phyloP scores from a whole-genome alignment of 1,140 invertebrate species.

The Pseudomyrmex gracilis region DNA sequence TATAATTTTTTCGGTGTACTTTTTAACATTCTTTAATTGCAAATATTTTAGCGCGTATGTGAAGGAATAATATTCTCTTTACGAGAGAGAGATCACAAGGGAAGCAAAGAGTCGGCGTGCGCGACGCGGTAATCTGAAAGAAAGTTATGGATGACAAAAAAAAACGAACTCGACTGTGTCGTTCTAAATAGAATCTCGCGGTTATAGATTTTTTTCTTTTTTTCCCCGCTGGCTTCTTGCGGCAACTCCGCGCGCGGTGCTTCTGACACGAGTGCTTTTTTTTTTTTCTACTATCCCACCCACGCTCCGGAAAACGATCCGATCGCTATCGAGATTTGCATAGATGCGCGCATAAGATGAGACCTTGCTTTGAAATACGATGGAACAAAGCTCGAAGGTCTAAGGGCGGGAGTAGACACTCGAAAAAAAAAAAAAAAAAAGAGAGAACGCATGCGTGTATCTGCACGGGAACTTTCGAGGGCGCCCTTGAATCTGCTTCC shows the following conservation, averaged over 20 bases:
- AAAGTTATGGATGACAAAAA: not conserved
- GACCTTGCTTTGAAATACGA: conserved; percentile 46
- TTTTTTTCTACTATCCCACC: conserved; percentile 9
- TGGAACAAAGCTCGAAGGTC: conserved; percentile 18
- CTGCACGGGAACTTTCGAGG: conserved; percentile 29
- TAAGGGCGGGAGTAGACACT: conserved; percentile 12
- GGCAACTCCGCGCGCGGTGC: not conserved
- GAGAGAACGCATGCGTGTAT: conserved; percentile 1
- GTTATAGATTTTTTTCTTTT: not conserved
- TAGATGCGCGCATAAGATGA: conserved; percentile 39
- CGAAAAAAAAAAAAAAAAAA: conserved; percentile 35
- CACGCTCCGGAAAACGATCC: conserved; percentile 5
- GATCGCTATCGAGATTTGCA: conserved; percentile 46
- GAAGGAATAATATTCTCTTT: too few relatives aligned
- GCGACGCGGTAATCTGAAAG: too few relatives aligned
- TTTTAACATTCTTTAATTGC: too few relatives aligned
- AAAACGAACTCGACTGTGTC: not conserved
- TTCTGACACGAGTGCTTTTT: conserved; percentile 36
- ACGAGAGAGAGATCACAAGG: too few relatives aligned
- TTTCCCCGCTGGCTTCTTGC: conserved; percentile 6
- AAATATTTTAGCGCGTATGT: too few relatives aligned
- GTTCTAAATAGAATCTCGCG: not conserved
- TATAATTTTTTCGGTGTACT: too few relatives aligned
- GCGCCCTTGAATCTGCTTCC: conserved; percentile 24
- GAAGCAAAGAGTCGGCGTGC: too few relatives aligned